Base-by-base conservation (phyloP, 2,797 vertebrate genomes). In the Emys orbicularis region DNA sequence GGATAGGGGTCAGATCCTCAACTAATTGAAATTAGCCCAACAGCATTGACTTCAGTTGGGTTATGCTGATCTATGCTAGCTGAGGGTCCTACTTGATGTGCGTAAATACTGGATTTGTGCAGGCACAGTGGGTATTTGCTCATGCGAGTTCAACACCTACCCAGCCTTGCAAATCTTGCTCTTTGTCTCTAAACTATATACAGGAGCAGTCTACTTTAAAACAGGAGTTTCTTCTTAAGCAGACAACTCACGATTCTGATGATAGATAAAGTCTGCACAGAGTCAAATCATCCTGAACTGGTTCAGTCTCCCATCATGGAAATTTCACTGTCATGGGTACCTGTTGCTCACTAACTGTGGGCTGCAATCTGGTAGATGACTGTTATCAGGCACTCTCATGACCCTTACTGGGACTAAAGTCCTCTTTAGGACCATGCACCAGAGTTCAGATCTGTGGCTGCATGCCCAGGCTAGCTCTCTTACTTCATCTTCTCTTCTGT, bases 1-100 rank as follows among this genome's bases (percentile, higher is more conserved):
- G 72, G 27, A 7, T 50, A 72, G 31, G 57, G 27, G 29, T 59
- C 29, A 59, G 57, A 59, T 31, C 57, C 57, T 8, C 37, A 5
- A 2, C 1, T 0, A 1, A 2, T 0, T 6, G 23, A 61, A 81
- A 59, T 29, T 37, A 25, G 56, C 47, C 54, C 0, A 0, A 29
- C 50, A 50, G 4, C 61, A 31, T 65, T 1, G 0, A n/a, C 41
- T 83, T 72, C 18, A 4, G 4, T 0, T 0, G n/a, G 6, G 41
- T 6, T 29, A 52, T 4, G 41, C 21, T 59, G 79, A 29, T 7
- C 15, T 18, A 82, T 54, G 53, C 44, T 10, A 18, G 44, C 44
- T n/a, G 57, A 61, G 57, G 87, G 29, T 0, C 56, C 27, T 3
- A 23, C n/a, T 34, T 47, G 44, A 44, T 44, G 37, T 6, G 13